A percentile compares a stretch with the other conserved stretches of the same genome.
phyloP scores from a whole-genome alignment of 2,888 invertebrate species.

The Hemithea aestivaria region DNA sequence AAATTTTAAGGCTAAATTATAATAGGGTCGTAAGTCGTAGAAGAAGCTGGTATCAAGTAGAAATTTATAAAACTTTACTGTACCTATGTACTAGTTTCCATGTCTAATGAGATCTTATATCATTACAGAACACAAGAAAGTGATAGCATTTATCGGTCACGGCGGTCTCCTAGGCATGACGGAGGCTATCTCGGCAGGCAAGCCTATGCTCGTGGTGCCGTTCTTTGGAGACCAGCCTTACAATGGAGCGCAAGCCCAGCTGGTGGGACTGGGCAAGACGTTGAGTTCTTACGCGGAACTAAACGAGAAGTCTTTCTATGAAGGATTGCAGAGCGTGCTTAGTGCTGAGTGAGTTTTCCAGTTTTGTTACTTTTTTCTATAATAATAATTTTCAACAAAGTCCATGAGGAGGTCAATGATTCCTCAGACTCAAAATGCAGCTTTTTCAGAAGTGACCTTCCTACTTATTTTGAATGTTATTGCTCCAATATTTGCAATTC shows the following conservation, averaged over 20 bases:
- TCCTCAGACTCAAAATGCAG: too few species aligned
- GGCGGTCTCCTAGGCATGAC: conserved; percentile 81
- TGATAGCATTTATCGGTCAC: conserved; percentile 80
- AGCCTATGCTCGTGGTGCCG: conserved; percentile 80
- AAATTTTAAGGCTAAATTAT: too few species aligned
- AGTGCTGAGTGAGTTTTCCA: conserved; percentile 75
- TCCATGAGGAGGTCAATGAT: too few species aligned
- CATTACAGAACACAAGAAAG: conserved; percentile 77
- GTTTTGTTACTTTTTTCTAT: neutral
- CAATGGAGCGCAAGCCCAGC: conserved; percentile 74
- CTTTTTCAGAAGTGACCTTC: too few species aligned
- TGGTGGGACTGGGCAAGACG: conserved; percentile 71
- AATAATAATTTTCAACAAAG: neutral
- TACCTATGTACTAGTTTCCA: too few species aligned
- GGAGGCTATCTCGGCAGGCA: conserved; percentile 80
- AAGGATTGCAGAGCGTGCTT: conserved; percentile 70
- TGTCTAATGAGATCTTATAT: conserved; percentile 2
- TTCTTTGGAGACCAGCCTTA: conserved; percentile 81
- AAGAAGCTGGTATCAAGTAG: too few species aligned
- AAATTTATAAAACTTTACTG: too few species aligned
- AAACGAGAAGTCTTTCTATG: conserved; percentile 69
- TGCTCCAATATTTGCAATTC: too few species aligned
- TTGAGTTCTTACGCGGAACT: conserved; percentile 71
- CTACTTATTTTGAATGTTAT: too few species aligned
- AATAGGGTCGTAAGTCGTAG: too few species aligned